phyloP scores from a whole-genome alignment of 2,797 vertebrate species.

The Antrozous pallidus region DNA sequence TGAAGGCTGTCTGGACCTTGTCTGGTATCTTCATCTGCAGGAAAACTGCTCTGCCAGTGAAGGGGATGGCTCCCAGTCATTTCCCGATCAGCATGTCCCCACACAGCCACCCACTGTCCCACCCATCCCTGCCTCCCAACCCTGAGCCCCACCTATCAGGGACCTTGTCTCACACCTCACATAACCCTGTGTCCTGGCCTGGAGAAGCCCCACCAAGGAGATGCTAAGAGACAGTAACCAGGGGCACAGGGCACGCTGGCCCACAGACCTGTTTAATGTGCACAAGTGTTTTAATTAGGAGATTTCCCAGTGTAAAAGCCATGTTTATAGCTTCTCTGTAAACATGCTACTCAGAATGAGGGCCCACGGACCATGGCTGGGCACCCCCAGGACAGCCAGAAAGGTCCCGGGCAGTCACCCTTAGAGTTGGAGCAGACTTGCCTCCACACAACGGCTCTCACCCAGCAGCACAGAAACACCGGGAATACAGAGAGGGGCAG shows the following conservation, averaged over 20 bases:
- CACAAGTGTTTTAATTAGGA: not conserved
- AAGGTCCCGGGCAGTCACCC: not conserved
- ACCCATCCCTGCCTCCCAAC: not conserved
- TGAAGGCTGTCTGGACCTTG: constrained; percentile 49
- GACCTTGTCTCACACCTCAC: not conserved
- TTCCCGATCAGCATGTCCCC: constrained; percentile 19
- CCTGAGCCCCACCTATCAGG: not conserved
- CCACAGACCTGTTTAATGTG: not conserved
- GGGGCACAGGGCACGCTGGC: not conserved
- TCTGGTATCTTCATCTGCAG: constrained; percentile 1
- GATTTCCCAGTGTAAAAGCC: not conserved
- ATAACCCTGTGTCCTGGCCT: not conserved
- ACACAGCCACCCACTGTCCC: not conserved
- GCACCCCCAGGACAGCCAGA: not conserved
- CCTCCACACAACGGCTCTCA: not conserved
- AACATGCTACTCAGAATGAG: not conserved
- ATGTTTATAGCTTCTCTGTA: not conserved
- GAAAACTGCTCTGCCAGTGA: constrained; percentile 28
- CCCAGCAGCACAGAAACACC: not conserved
- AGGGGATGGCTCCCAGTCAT: not conserved
- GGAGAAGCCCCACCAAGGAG: not conserved
- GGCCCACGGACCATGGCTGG: rapidly evolving
- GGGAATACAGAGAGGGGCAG: not conserved
- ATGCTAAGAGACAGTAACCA: not conserved
- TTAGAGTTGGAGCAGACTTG: not conserved